These are phyloP conservation scores for Parnassius orleans DNA, from an alignment of 2,888 invertebrate genomes.

Conservation along the genomic window DNA sequence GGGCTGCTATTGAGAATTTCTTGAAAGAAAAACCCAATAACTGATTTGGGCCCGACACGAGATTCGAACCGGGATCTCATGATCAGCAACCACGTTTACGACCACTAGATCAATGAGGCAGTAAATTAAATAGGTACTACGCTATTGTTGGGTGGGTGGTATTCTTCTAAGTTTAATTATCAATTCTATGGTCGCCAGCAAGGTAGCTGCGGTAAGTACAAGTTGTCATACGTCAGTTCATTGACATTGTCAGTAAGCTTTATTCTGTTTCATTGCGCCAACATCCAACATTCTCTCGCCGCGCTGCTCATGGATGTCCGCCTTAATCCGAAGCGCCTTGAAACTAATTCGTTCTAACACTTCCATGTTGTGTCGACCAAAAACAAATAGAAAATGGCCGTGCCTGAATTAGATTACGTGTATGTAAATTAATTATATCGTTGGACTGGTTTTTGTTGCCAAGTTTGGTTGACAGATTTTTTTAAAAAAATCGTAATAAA, in stretches of 20 bases:
- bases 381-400: constrained; percentile 19
- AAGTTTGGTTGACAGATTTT: not conserved
- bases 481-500: not conserved
- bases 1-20: too few relatives aligned
- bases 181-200: not conserved
- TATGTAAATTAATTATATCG: constrained; percentile 9
- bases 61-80: too few relatives aligned
- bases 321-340: constrained; percentile 18
- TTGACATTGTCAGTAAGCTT: constrained; percentile 25
- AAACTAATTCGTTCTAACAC: constrained; percentile 23
- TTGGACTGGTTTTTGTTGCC: constrained; percentile 7
- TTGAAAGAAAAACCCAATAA: too few relatives aligned
- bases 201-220: constrained; percentile 6
- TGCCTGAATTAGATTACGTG: constrained; percentile 3
- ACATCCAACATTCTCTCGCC: constrained; percentile 15
- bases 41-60: too few relatives aligned
- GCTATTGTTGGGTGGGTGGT: too few relatives aligned
- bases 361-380: constrained; percentile 16
- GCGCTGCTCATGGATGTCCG: constrained; percentile 16
- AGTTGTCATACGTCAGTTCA: constrained; percentile 18
- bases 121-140: too few relatives aligned
- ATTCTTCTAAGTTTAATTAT: too few relatives aligned
- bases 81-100: too few relatives aligned
- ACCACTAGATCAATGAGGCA: too few relatives aligned
- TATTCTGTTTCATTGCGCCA: constrained; percentile 20